phyloP scores from a whole-genome alignment of 2,888 invertebrate genomes.

The Cenopis cana region DNA sequence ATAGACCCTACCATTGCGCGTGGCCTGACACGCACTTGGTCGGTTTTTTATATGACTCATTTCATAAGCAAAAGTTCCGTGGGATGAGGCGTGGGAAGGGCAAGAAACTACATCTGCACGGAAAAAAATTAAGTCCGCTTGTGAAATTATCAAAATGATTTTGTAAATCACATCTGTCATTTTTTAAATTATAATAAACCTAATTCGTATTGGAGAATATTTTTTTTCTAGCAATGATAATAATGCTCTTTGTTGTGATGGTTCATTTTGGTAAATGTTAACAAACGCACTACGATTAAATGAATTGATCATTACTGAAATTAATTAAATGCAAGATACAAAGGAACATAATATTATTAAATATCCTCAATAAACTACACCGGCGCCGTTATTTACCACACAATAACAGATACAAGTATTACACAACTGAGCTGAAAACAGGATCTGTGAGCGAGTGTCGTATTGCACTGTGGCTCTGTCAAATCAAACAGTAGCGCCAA shows the following conservation, averaged over 20 bases:
- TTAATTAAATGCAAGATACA: background rate
- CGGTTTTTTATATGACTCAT: conserved; percentile 49
- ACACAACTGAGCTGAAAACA: background rate
- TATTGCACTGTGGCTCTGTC: conserved; percentile 12
- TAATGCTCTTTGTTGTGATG: too few species aligned
- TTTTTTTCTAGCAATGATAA: too few species aligned
- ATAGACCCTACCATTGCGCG: too few species aligned
- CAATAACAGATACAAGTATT: conserved; percentile 2
- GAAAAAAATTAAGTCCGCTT: too few species aligned
- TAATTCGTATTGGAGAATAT: too few species aligned
- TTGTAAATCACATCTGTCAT: too few species aligned
- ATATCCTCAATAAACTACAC: background rate
- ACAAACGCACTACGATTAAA: background rate
- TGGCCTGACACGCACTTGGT: too few species aligned
- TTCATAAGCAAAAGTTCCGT: background rate
- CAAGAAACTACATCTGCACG: too few species aligned
- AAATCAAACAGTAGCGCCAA: conserved; percentile 66
- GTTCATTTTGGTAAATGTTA: too few species aligned
- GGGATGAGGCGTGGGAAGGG: too few species aligned
- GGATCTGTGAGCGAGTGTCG: conserved; percentile 20
- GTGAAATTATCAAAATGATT: too few species aligned
- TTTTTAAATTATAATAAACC: too few species aligned
- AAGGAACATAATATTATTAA: background rate
- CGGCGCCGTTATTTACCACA: background rate
- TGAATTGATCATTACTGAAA: background rate